Base-by-base conservation (phyloP, 2,888 invertebrate genomes). In the Dryomyza anilis region DNA sequence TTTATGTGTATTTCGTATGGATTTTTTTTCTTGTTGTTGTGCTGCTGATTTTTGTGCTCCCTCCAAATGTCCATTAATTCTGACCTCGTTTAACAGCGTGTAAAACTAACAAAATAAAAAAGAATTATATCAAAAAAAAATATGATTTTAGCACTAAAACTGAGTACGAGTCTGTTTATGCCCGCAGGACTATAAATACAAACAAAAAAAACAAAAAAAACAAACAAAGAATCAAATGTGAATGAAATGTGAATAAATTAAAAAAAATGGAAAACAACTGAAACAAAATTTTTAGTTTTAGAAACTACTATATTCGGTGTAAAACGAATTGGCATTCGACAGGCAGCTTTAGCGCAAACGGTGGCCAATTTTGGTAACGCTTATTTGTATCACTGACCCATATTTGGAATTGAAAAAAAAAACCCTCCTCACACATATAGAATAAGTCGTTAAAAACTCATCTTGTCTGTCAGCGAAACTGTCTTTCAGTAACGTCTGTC, bases 1-100 rank as follows among this genome's bases (percentile, higher is more conserved):
- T 43, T n/a, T n/a, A n/a, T n/a, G n/a, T n/a, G n/a, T n/a, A n/a
- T n/a, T n/a, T n/a, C n/a, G n/a, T n/a, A n/a, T n/a, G n/a, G n/a
- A n/a, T n/a, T n/a, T n/a, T n/a, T n/a, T n/a, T n/a, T n/a, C n/a
- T n/a, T n/a, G n/a, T n/a, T n/a, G 8, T 43, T 43, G n/a, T 43
- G 5, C 4, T 16, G 3, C n/a, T 39, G 33, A n/a, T n/a, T n/a
- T 33, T 45, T 45, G n/a, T 33, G 30, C 36, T 21, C 14, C 36
- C 16, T 46, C 59, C 48, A 48, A 59, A 46, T 21, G 59, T 70
- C 72, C 58, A 71, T 70, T 70, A 73, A 69, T 72, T 72, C 72
- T 76, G 75, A 75, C 76, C 74, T 74, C 74, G 69, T 74, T 77
- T 73, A 74, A 72, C 72, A 36, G 50, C 25, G 50, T 27, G 23